Base-by-base conservation (phyloP, 2,888 invertebrate genomes). In the Rutpela maculata region DNA sequence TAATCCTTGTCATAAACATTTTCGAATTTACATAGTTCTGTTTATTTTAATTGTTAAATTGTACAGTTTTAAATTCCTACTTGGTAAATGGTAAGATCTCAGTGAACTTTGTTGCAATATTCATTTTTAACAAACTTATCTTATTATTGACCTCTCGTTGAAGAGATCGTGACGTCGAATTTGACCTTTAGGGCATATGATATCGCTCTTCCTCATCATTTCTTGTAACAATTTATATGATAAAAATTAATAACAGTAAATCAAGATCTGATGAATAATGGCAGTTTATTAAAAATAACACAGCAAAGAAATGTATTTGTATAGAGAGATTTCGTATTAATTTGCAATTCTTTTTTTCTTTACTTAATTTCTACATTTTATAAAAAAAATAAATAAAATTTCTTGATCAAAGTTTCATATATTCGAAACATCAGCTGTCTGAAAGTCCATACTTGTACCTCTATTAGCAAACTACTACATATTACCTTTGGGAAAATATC, bases 141-240 rank as follows among this genome's bases (percentile, higher is more conserved):
- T 50, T 50, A 50, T 50, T 50, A 50, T 50, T 50, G 50, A 50
- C 50, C 50, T 50, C n/a, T 50, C n/a, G 50, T 50, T 50, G 50
- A 50, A n/a, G 6, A n/a, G 50, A 50, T 50, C 50, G 50, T 50
- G 50, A 50, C 12, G 50, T 50, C n/a, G 15, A 50, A 50, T 50
- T 50, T 50, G 50, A 50, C 50, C 50, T 50, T n/a, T 12, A 50
- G 50, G 50, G 50, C 15, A 50, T n/a, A n/a, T 15, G n/a, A 50
- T 50, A 50, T 50, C 50, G 50, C n/a, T 50, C 50, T 50, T 50
- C 50, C 50, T 50, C 50, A 50, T 50, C 50, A 50, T 50, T 50
- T n/a, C 50, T 50, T 50, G n/a, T 50, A n/a, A 50, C n/a, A 50
- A 50, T 50, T 50, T n/a, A 50, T 43, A 43, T 43, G n/a, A 50